Percentiles rank a stretch among this genome's conserved stretches.
phyloP scores from a whole-genome alignment of 1,140 invertebrate genomes.

The Ooceraea biroi region DNA sequence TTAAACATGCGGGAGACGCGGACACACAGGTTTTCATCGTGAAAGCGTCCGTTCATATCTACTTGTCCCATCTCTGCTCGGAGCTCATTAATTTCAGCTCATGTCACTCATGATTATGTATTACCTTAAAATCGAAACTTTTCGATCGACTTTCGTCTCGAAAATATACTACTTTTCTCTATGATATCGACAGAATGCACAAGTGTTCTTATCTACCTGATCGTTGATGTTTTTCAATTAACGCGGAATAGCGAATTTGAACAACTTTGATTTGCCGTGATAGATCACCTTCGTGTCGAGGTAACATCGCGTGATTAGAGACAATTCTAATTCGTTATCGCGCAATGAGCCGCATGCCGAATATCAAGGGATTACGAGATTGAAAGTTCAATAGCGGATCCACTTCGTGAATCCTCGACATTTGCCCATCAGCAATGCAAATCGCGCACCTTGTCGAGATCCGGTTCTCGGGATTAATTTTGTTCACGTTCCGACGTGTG shows the following conservation, averaged over 20 bases:
- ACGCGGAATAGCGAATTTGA: not conserved
- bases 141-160: not conserved
- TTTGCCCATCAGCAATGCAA: conserved; percentile 44
- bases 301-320: conserved; percentile 52
- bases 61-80: not conserved
- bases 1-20: conserved; percentile 43
- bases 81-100: conserved; percentile 53
- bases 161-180: not conserved
- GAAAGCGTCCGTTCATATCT: conserved; percentile 34
- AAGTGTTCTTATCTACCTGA: not conserved
- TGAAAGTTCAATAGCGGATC: conserved; percentile 4
- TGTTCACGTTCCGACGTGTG: conserved; percentile 29
- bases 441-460: conserved; percentile 21
- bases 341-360: not conserved
- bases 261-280: not conserved
- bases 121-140: not conserved
- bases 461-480: conserved; percentile 24
- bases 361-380: conserved; percentile 32
- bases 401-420: conserved; percentile 11
- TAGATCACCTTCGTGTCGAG: not conserved
- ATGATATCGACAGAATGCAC: not conserved
- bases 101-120: conserved; percentile 19
- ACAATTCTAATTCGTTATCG: conserved; percentile 34
- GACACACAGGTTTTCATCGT: conserved; percentile 30
- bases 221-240: not conserved